Percentiles rank a stretch among this genome's conserved stretches.
Conservation (phyloP, 2,888 invertebrate genomes). For the Erpobdella octoculata region DNA sequence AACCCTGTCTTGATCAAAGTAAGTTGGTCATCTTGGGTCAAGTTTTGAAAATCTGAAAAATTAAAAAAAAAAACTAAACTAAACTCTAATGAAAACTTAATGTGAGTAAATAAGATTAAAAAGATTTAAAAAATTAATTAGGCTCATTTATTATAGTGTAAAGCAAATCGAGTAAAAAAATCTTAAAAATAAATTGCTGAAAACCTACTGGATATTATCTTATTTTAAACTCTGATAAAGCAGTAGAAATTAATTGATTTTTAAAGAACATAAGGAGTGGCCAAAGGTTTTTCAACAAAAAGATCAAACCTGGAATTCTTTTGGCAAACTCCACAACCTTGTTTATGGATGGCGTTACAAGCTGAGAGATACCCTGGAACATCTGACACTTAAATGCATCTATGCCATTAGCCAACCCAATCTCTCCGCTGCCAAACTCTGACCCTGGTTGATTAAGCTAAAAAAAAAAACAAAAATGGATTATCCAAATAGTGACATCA, state of each 20-base stretch:
- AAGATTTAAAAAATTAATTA: no score
- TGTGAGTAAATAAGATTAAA: no score
- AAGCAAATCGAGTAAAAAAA: background rate
- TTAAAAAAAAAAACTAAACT: background rate
- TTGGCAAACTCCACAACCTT: conserved; percentile 93
- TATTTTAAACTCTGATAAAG: no score
- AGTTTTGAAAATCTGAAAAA: conserved; percentile 66
- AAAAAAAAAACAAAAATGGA: no score
- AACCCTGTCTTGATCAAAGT: conserved; percentile 91
- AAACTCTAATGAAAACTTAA: no score
- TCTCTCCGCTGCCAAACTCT: no score
- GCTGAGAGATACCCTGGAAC: conserved; percentile 77
- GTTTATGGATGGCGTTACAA: conserved; percentile 81
- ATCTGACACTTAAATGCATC: conserved; percentile 55
- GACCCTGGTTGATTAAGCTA: no score
- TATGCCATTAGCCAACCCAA: no score
- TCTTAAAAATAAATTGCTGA: no score
- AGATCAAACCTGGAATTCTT: conserved; percentile 66
- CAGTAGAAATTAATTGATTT: background rate
- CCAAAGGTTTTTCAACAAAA: no score
- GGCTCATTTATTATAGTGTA: background rate
- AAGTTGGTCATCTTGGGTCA: conserved; percentile 90
- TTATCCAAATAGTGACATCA: no score
- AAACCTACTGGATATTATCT: no score
- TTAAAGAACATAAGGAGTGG: background rate